phyloP scores from a whole-genome alignment of 2,888 invertebrate species.

The Pristionchus maxplancki region DNA sequence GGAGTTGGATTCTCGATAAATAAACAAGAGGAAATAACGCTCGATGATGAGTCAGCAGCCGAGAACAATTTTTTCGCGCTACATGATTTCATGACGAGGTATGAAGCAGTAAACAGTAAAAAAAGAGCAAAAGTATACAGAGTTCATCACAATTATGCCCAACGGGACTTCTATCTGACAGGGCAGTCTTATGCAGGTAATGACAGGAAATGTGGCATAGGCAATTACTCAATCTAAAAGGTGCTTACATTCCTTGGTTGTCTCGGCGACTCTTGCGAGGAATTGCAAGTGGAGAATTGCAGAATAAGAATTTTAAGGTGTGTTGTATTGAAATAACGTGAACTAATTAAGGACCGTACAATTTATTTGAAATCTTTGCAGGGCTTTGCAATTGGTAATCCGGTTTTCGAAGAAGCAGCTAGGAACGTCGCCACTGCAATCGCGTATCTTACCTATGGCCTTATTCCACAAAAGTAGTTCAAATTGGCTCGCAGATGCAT shows the following conservation, averaged over 20 bases:
- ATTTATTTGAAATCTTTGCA: neutral
- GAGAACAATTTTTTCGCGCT: slow-evolving; percentile 79
- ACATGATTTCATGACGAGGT: slow-evolving; percentile 40
- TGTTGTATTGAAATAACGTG: neutral
- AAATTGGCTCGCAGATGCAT: too few relatives aligned
- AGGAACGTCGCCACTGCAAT: neutral
- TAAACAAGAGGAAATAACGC: slow-evolving; percentile 78
- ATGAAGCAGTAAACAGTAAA: neutral
- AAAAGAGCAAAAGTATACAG: neutral
- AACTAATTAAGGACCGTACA: neutral
- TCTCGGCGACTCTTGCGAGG: neutral
- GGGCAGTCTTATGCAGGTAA: neutral
- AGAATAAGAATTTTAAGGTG: neutral
- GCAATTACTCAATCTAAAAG: neutral
- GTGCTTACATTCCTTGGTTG: neutral
- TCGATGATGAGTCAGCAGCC: slow-evolving; percentile 77
- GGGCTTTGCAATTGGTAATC: neutral
- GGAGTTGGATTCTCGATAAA: slow-evolving; percentile 81
- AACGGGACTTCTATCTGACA: neutral
- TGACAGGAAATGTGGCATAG: neutral
- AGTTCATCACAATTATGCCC: neutral
- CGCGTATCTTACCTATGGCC: neutral
- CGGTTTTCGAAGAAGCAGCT: neutral
- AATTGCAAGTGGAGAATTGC: neutral
- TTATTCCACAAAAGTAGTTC: neutral